phyloP scores from a whole-genome alignment of 2,797 vertebrate species.

The Apodemus agrarius region DNA sequence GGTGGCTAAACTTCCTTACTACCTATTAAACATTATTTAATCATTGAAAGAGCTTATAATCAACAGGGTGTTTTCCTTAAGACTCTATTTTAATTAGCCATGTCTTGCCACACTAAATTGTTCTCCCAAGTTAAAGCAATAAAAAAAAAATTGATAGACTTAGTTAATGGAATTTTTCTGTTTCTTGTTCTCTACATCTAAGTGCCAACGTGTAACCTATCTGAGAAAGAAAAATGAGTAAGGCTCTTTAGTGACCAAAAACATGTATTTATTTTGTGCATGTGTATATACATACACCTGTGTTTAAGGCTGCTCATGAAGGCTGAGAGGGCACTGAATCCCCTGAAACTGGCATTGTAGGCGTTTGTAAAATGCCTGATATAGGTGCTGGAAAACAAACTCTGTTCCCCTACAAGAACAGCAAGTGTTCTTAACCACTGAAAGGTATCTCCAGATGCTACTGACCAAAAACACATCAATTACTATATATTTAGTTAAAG shows the following conservation, averaged over 20 bases:
- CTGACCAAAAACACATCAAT: background rate
- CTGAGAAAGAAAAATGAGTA: background rate
- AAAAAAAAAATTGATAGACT: constrained; percentile 8
- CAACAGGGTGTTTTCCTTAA: constrained; percentile 50
- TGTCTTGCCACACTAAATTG: constrained; percentile 42
- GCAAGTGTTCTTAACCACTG: background rate
- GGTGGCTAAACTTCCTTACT: constrained; percentile 5
- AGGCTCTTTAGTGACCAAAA: background rate
- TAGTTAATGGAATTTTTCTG: constrained; percentile 46
- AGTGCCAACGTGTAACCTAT: constrained; percentile 10
- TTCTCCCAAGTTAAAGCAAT: constrained; percentile 43
- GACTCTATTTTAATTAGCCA: constrained; percentile 30
- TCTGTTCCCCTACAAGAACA: background rate
- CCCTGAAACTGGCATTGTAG: background rate
- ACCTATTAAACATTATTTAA: constrained; percentile 36
- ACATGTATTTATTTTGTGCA: background rate
- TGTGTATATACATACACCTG: background rate
- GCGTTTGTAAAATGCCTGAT: background rate
- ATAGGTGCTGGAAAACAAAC: background rate
- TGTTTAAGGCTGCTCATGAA: background rate
- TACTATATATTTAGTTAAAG: constrained; percentile 42
- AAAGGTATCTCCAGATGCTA: background rate
- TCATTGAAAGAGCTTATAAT: constrained; percentile 5
- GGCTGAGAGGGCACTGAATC: background rate
- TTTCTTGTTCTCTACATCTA: constrained; percentile 27